Evolutionary conservation across 2,797 vertebrate species (phyloP).

Genomic region (Eulemur rubriventer): DNA sequence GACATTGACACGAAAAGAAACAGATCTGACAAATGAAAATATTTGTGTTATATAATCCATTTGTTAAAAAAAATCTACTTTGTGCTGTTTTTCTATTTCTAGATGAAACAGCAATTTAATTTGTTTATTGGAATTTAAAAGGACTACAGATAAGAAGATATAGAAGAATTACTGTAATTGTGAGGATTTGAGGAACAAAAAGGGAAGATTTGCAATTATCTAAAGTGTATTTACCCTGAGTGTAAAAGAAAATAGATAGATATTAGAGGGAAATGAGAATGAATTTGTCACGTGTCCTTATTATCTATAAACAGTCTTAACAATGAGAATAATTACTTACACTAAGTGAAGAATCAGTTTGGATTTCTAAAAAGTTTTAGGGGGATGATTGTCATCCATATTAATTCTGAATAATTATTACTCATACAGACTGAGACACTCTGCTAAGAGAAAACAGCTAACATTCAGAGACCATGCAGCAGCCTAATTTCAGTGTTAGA

Average conservation of each 20-base stretch:
- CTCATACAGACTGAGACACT: background rate
- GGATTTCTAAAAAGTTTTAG: background rate
- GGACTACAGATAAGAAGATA: conserved; percentile 36
- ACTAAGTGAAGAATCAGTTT: conserved; percentile 24
- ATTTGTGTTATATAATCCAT: conserved; percentile 35
- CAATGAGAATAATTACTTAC: conserved; percentile 60
- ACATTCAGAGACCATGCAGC: background rate
- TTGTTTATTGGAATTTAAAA: conserved; percentile 63
- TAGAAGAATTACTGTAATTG: conserved; percentile 59
- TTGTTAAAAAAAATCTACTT: background rate
- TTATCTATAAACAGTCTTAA: conserved; percentile 13
- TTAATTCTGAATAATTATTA: conserved; percentile 50
- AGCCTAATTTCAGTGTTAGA: background rate
- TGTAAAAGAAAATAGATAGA: conserved; percentile 44
- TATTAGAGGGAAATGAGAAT: conserved; percentile 54
- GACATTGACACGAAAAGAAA: conserved; percentile 48
- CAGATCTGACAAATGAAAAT: conserved; percentile 47
- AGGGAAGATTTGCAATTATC: conserved; percentile 56
- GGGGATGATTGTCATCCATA: background rate
- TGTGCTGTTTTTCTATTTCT: conserved; percentile 8
- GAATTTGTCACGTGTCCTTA: background rate
- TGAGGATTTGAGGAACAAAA: conserved; percentile 59
- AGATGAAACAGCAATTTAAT: conserved; percentile 48
- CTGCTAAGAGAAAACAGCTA: background rate
- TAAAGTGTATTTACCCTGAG: conserved; percentile 55